Evolutionary conservation across 2,797 vertebrate species (phyloP).

Genomic region (Acanthornis magna): DNA sequence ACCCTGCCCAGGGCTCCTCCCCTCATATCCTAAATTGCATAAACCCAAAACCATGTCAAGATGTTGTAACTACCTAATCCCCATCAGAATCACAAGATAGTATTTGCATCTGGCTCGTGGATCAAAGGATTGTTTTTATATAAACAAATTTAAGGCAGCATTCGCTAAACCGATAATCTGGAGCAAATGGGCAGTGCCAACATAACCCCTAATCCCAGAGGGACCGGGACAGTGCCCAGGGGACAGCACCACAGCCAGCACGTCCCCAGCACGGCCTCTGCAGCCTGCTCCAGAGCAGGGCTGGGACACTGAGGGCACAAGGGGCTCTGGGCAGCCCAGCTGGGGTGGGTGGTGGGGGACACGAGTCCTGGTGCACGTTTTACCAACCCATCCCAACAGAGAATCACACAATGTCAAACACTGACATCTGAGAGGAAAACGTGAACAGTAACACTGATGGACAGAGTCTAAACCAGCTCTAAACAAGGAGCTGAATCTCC

Average conservation of each 20-base stretch:
- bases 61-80: conserved; percentile 55
- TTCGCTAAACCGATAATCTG: conserved; percentile 35
- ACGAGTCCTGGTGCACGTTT: fast-evolving
- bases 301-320: fast-evolving
- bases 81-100: conserved; percentile 40
- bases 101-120: conserved; percentile 54
- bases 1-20: not conserved
- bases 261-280: not conserved
- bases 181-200: not conserved
- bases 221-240: fast-evolving
- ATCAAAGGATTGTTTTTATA: conserved; percentile 68
- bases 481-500: not conserved
- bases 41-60: conserved; percentile 33
- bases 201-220: not conserved
- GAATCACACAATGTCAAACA: fast-evolving
- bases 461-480: not conserved
- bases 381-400: fast-evolving
- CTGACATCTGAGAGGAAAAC: fast-evolving
- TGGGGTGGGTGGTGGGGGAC: fast-evolving
- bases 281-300: fast-evolving
- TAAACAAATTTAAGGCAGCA: conserved; percentile 54
- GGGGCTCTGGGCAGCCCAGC: not conserved
- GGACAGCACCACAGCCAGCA: not conserved
- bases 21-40: not conserved
- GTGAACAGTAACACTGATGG: fast-evolving